Evolutionary conservation across 2,888 invertebrate genomes (phyloP).

Genomic region (Scaptomyza parva): DNA sequence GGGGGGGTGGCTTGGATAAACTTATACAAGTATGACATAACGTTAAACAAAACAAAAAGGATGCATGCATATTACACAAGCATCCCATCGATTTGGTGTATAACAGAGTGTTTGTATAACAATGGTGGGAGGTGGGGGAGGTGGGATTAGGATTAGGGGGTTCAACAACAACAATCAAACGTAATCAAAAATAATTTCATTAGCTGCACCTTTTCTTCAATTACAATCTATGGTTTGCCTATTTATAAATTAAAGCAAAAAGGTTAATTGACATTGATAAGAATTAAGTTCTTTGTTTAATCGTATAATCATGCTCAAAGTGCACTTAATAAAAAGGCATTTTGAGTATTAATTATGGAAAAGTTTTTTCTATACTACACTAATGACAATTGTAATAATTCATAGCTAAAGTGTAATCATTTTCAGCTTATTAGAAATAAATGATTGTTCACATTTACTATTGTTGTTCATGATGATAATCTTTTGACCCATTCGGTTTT

Average conservation of each 20-base stretch:
- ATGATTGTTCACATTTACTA: too few relatives aligned
- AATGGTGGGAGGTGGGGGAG: background rate
- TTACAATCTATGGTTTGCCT: background rate
- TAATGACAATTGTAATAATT: background rate
- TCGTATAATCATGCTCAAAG: background rate
- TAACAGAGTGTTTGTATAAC: conserved; percentile 1
- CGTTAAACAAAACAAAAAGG: background rate
- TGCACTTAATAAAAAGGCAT: too few relatives aligned
- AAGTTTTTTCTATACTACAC: too few relatives aligned
- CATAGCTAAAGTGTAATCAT: background rate
- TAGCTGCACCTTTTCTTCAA: background rate
- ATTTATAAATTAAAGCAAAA: background rate
- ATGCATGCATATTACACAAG: background rate
- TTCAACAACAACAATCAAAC: background rate
- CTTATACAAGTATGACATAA: conserved; percentile 2
- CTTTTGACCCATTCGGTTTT: background rate
- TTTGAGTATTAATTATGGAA: too few relatives aligned
- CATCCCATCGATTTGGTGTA: background rate
- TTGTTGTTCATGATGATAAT: background rate
- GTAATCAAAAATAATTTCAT: background rate
- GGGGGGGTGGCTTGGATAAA: background rate
- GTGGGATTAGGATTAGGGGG: too few relatives aligned
- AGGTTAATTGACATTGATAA: background rate
- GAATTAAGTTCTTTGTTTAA: background rate
- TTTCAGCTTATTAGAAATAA: background rate